Evolutionary conservation across 2,113 vertebrate genomes (phyloP).

Genomic region (Poecilia latipinna): DNA sequence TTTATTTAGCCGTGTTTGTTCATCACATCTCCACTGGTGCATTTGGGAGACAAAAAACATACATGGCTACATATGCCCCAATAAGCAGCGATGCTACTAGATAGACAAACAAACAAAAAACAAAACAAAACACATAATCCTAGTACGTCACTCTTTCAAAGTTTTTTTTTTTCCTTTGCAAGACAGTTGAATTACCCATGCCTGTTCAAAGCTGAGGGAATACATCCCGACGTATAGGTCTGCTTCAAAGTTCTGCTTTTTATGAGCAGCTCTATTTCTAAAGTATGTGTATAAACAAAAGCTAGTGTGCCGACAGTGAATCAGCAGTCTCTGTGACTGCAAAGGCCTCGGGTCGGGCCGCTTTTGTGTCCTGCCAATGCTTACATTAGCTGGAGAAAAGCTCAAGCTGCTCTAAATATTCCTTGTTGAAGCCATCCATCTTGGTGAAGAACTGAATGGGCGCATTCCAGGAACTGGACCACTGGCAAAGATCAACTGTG

Average conservation of each 20-base stretch:
- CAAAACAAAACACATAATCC: slow-evolving; percentile 21
- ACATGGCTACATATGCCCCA: slow-evolving; percentile 56
- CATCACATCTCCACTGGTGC: slow-evolving; percentile 22
- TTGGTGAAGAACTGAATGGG: slow-evolving; percentile 52
- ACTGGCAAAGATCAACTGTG: slow-evolving; percentile 65
- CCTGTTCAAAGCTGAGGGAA: slow-evolving; percentile 63
- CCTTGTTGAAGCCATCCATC: slow-evolving; percentile 72
- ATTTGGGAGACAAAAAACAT: slow-evolving; percentile 47
- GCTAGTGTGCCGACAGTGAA: slow-evolving; percentile 80
- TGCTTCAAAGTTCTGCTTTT: slow-evolving; percentile 79
- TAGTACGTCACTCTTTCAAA: slow-evolving; percentile 71
- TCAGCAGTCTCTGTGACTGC: slow-evolving; percentile 82
- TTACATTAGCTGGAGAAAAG: slow-evolving; percentile 80
- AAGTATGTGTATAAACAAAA: slow-evolving; percentile 85
- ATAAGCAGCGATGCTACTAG: slow-evolving; percentile 57
- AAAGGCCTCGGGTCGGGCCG: slow-evolving; percentile 76
- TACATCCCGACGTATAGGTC: slow-evolving; percentile 75
- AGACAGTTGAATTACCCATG: slow-evolving; percentile 72
- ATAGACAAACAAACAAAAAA: no score
- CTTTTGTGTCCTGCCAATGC: slow-evolving; percentile 81
- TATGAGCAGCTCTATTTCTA: slow-evolving; percentile 86
- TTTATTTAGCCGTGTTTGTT: slow-evolving; percentile 35
- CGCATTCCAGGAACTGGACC: slow-evolving; percentile 65
- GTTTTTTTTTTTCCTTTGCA: slow-evolving; percentile 18
- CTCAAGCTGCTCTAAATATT: slow-evolving; percentile 80